Percentiles rank a stretch among this genome's conserved stretches.
Evolutionary conservation across 2,888 invertebrate genomes (phyloP).

Genomic region (Nomada lathburiana): DNA sequence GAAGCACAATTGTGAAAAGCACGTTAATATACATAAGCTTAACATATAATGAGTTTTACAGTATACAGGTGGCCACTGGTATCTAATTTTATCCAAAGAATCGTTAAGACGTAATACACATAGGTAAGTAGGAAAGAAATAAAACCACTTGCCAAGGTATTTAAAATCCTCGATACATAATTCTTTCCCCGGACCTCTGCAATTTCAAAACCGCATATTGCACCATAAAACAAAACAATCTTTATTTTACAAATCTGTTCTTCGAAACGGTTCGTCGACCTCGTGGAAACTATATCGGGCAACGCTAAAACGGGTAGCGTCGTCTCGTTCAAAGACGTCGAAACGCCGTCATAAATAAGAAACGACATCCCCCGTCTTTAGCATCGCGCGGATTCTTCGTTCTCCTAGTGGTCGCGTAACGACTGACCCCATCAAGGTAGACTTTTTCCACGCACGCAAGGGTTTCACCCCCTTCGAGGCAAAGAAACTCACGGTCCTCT

Average conservation of each 20-base stretch:
- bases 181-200: no score
- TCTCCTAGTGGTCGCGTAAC: background rate
- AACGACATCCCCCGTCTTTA: slow-evolving; percentile 29
- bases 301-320: slow-evolving; percentile 25
- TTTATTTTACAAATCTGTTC: no score
- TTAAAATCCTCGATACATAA: no score
- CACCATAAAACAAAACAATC: background rate
- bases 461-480: background rate
- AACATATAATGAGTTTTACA: no score
- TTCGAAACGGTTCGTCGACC: slow-evolving; percentile 16
- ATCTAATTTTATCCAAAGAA: no score
- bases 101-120: no score
- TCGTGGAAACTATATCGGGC: slow-evolving; percentile 27
- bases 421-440: slow-evolving; percentile 22
- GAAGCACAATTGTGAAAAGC: no score
- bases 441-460: background rate
- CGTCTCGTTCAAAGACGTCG: slow-evolving; percentile 18
- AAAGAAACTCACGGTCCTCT: background rate
- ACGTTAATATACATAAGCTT: no score
- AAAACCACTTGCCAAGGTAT: no score
- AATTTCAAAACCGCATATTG: no score
- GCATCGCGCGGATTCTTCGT: background rate
- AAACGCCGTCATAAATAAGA: slow-evolving; percentile 25
- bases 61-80: no score
- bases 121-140: no score